Base-by-base conservation (phyloP, 2,113 vertebrate genomes). In the Phaethornis superciliosus region DNA sequence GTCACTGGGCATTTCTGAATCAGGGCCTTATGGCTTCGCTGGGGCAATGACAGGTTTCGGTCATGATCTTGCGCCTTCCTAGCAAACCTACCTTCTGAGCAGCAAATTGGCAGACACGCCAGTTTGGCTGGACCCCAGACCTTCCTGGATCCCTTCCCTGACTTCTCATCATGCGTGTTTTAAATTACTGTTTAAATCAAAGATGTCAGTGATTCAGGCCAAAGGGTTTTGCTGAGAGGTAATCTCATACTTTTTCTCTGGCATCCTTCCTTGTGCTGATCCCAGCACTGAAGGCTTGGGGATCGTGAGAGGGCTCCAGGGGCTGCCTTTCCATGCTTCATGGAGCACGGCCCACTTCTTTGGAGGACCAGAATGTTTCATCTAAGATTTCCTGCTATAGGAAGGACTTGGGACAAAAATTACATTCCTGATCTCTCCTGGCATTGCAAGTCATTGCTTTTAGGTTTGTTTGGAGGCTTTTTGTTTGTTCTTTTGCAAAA, bases 181-280 rank as follows among this genome's bases (percentile, higher is more conserved):
- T 94, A 96, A 95, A 95, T 96, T 96, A 96, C 96, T 91, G 94
- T 80, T 95, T 95, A 94, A 96, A 94, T 96, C 94, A 96, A 94
- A 95, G 94, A 95, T 95, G 93, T 96, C 93, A 94, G 96, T 91
- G 94, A 96, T 95, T 90, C 93, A 91, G 94, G 93, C 94, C 96
- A 96, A 96, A 96, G 84, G 91, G 93, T 85, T 96, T 93, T 94
- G 89, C 94, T 94, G 84, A 94, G 89, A 96, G 94, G 95, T 92
- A 95, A 92, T 89, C 93, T 96, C 95, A 82, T 94, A 89, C 81
- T 95, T 91, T 92, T 92, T 85, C 64, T 94, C 91, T 96, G 94
- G 96, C 84, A 0, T 67, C 71, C 18, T 96, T 94, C 75, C 91
- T 94, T 77, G n/a, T 76, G 70, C 94, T 94, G 91, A 95, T 92